phyloP scores from a whole-genome alignment of 1,140 invertebrate species.

The Zaprionus africanus region DNA sequence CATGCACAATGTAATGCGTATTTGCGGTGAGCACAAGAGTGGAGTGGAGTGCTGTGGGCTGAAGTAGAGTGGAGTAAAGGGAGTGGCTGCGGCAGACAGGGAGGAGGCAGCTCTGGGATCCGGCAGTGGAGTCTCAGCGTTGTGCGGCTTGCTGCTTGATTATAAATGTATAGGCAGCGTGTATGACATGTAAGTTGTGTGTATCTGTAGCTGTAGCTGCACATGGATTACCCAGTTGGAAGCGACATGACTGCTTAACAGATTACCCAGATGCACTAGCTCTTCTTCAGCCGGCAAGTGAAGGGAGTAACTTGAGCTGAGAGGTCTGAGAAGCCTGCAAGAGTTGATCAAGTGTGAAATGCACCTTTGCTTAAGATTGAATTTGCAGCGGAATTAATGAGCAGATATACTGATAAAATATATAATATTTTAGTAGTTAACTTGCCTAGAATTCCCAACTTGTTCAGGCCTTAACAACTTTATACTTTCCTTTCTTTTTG shows the following conservation, averaged over 20 bases:
- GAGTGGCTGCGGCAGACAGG: no score
- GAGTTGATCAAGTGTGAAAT: background rate
- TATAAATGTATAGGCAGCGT: constrained; percentile 74
- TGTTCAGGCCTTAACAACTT: background rate
- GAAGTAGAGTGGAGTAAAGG: no score
- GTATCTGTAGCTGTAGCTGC: constrained; percentile 41
- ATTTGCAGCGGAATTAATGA: no score
- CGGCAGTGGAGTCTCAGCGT: background rate
- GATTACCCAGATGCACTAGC: background rate
- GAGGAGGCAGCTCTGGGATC: background rate
- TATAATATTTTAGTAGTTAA: no score
- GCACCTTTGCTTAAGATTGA: background rate
- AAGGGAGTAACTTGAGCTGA: background rate
- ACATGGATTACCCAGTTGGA: constrained; percentile 28
- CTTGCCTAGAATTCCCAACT: background rate
- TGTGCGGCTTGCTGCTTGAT: constrained; percentile 72
- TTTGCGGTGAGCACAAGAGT: constrained; percentile 24
- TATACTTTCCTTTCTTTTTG: background rate
- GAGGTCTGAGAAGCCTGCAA: background rate
- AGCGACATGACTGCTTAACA: background rate
- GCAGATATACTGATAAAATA: no score
- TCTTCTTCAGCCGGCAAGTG: no score
- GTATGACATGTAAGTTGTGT: constrained; percentile 75
- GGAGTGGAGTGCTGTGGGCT: no score
- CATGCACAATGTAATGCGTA: constrained; percentile 62